Base-by-base conservation (phyloP, 2,888 invertebrate species). In the Trichopria drosophilae region DNA sequence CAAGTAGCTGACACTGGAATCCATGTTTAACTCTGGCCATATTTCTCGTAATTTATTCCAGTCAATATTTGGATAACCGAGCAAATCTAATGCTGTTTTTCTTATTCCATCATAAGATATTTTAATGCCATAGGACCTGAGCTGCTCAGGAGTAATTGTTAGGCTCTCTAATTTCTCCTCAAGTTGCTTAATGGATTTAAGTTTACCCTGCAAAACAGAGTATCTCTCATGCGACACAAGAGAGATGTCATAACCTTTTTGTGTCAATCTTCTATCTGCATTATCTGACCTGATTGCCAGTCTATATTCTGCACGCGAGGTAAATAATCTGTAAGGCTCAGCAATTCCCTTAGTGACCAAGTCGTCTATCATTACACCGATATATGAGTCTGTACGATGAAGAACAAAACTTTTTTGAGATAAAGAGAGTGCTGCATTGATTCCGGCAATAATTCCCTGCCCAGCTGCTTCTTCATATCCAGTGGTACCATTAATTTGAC, bases 401-500 rank as follows among this genome's bases (percentile, higher is more conserved):
- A 49, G 39, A 42, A 42, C 32, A 35, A 48, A 48, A 15, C 29
- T 26, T 36, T 49, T 42, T 49, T 42, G 19, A 32, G 26, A 23
- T 42, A 26, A 22, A 36, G 34, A 32, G 7, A 49, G 35, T 29
- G 39, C 45, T 28, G 51, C 51, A 26, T 51, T 51, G 35, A 51
- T 44, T 35, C 51, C 51, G 19, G 51, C 51, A 6, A 51, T 29
- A 29, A 51, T 42, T 13, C 51, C 51, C 29, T 51, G 51, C 13
- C 34, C 35, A 19, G 45, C 51, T 19, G 51, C 51, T 45, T 51
- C 45, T 51, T 51, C 51, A 51, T 51, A 51, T 20, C 51, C 51
- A 40, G 42, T 51, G 13, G 51, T 51, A 18, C 51, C 51, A 51
- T 51, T 51, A 35, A 51, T 45, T 35, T 51, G 51, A 31, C 45